Evolutionary conservation across 2,888 invertebrate genomes (phyloP), one percentile per base, ranked within the genome.

Genomic region (Phalangium opilio): DNA sequence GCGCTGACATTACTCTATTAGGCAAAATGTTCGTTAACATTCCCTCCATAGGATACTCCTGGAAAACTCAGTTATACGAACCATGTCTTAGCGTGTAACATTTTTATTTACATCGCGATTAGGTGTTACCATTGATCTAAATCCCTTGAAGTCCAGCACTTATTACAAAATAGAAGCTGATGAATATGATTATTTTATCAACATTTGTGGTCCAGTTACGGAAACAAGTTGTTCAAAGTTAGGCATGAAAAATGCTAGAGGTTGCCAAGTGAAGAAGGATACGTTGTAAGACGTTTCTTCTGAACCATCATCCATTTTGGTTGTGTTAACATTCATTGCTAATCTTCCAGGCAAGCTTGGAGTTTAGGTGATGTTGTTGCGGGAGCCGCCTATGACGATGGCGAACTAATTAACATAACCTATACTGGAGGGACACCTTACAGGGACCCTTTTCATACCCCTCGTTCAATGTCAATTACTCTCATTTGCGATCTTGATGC

Each of bases 401-500:
- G 65, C 3, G 27, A 27, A 27, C 55, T 64, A 34, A 53, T 65
- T 5, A 65, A 64, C 36, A 49, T 66, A 35, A 64, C 62, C 1
- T 65, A 64, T 45, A 50, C 56, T 7, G 58, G 54, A 17, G 64
- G 64, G 1, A 62, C 61, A 19, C 50, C 54, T 3, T 64, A 64
- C 50, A 51, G 58, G 44, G 54, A 59, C 48, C 43, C 43, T 0
- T 49, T 57, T 10, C 50, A 56, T 1, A 58, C 58, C 5, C 58
- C 57, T 1, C 54, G 64, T 12, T 56, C 52, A 42, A 61, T 64
- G 1, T 57, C 62, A 52, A 64, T 66, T 14, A 58, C 61, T 2
- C 64, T 66, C 48, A 45, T 64, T 7, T 66, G 66, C 54, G 61
- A 64, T 51, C 56, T 51, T 8, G 52, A 53, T 20, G 61, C 59